Conservation (phyloP, 2,797 vertebrate species). For the Melopsittacus undulatus region DNA sequence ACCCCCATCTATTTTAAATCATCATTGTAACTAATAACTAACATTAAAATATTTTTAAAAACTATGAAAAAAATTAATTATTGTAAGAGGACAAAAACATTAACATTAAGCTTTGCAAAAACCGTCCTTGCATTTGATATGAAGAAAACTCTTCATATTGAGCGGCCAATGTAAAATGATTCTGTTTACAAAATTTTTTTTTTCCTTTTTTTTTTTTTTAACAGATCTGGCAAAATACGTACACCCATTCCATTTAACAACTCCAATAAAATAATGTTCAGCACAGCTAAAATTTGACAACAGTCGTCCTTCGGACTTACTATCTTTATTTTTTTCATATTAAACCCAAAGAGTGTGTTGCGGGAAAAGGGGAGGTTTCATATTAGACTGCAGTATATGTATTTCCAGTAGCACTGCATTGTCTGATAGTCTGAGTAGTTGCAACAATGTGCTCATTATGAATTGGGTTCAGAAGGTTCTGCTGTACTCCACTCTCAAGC, state of each 20-base stretch:
- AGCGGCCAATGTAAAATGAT: slow-evolving; percentile 69
- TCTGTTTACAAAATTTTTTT: slow-evolving; percentile 52
- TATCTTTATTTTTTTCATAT: slow-evolving; percentile 56
- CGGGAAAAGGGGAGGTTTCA: slow-evolving; percentile 11
- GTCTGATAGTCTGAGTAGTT: slow-evolving; percentile 92
- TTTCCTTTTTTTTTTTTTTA: neutral
- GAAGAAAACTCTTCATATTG: slow-evolving; percentile 71
- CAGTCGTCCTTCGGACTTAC: slow-evolving; percentile 74
- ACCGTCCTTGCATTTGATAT: slow-evolving; percentile 75
- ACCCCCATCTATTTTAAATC: slow-evolving; percentile 77
- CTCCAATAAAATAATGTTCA: slow-evolving; percentile 78
- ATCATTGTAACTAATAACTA: slow-evolving; percentile 78
- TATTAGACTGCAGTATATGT: slow-evolving; percentile 92
- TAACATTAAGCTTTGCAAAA: slow-evolving; percentile 77
- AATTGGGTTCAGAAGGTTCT: slow-evolving; percentile 88
- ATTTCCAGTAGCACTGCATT: slow-evolving; percentile 94
- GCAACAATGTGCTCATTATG: slow-evolving; percentile 91
- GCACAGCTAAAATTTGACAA: slow-evolving; percentile 79
- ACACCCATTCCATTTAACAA: slow-evolving; percentile 79
- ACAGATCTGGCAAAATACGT: slow-evolving; percentile 76
- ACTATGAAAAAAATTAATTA: slow-evolving; percentile 81
- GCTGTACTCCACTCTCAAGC: slow-evolving; percentile 84
- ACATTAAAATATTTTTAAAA: slow-evolving; percentile 78
- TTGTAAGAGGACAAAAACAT: slow-evolving; percentile 77
- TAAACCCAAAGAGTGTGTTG: slow-evolving; percentile 60